A percentile compares a stretch with the other conserved stretches of the same genome.
Evolutionary conservation across 2,888 invertebrate genomes (phyloP).

Genomic region (Eulithis prunata): DNA sequence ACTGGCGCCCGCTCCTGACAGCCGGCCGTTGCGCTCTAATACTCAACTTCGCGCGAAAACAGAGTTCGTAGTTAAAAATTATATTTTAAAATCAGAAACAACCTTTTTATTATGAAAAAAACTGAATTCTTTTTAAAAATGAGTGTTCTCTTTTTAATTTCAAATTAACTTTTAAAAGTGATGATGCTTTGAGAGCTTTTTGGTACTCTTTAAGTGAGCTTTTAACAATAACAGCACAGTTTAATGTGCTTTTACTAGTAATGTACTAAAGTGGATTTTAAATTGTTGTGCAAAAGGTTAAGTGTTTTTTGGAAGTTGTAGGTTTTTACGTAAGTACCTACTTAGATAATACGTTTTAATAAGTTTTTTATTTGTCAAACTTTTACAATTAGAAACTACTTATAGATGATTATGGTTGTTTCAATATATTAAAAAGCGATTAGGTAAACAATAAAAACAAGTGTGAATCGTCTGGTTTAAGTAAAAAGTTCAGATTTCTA

Average conservation of each 20-base stretch:
- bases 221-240: not conserved
- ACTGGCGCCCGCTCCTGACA: conserved; percentile 12
- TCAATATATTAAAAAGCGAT: too few species aligned
- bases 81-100: too few species aligned
- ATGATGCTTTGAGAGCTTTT: too few species aligned
- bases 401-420: too few species aligned
- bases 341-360: not conserved
- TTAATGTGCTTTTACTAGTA: conserved; percentile 8
- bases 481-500: too few species aligned
- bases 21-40: conserved; percentile 15
- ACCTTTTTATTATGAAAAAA: not conserved
- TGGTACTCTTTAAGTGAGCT: not conserved
- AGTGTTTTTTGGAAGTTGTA: conserved; percentile 8
- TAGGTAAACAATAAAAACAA: too few species aligned
- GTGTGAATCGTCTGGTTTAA: too few species aligned
- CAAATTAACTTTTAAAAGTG: too few species aligned
- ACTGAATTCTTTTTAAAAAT: not conserved
- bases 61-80: conserved; percentile 7
- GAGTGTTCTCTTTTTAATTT: too few species aligned
- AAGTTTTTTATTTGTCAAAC: too few species aligned
- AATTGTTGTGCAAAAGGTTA: not conserved
- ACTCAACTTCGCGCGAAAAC: conserved; percentile 22
- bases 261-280: not conserved
- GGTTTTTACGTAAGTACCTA: conserved; percentile 22
- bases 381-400: too few species aligned